phyloP scores from a whole-genome alignment of 1,140 invertebrate genomes.

The Drosophila pruinosa region DNA sequence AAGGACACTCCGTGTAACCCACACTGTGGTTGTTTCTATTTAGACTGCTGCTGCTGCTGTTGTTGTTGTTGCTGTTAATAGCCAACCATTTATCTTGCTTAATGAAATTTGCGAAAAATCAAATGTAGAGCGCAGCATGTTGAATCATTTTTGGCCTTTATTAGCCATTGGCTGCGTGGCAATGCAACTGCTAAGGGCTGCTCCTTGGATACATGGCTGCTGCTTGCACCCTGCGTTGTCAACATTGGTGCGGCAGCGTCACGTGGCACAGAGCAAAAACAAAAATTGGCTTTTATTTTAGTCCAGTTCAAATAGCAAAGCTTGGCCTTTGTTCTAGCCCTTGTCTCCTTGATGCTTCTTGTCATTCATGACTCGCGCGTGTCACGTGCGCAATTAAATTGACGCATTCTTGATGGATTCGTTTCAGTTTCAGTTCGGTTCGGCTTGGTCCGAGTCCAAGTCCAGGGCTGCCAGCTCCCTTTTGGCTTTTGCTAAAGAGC shows the following conservation, averaged over 20 bases:
- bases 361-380: conserved; percentile 43
- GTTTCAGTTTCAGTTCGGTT: conserved; percentile 25
- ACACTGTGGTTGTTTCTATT: conserved; percentile 21
- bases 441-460: not conserved
- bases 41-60: conserved; percentile 2
- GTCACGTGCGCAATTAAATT: conserved; percentile 81
- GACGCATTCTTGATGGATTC: conserved; percentile 71
- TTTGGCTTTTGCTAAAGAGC: conserved; percentile 52
- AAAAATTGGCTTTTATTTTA: not conserved
- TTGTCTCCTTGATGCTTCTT: not conserved
- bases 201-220: too few species aligned
- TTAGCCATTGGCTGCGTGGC: conserved; percentile 40
- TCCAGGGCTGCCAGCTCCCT: not conserved
- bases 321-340: not conserved
- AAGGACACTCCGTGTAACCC: conserved; percentile 1
- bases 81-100: conserved; percentile 81
- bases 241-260: conserved; percentile 41
- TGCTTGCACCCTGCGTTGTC: too few species aligned
- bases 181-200: conserved; percentile 42
- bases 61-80: conserved; percentile 64
- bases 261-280: conserved; percentile 39
- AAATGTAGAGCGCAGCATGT: conserved; percentile 38
- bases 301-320: not conserved
- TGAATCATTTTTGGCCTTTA: conserved; percentile 24
- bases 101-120: conserved; percentile 81